These are phyloP conservation scores for Catamblyrhynchus diadema DNA, from an alignment of 2,797 vertebrate species.

Conservation along the genomic window DNA sequence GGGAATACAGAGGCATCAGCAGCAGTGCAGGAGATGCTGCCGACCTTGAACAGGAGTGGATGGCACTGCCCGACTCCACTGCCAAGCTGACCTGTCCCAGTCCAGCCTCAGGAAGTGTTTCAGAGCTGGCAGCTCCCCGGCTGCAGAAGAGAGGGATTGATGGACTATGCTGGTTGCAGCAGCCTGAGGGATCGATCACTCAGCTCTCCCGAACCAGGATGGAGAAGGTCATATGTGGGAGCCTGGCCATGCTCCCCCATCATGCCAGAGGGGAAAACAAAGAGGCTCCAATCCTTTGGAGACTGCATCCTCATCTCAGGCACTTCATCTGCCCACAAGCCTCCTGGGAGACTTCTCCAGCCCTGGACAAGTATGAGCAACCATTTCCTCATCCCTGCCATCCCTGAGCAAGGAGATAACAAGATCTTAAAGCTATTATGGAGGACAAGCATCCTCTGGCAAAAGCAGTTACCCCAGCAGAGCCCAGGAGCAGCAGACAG, in stretches of 20 bases:
- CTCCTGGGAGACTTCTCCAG: background rate
- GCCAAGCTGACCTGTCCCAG: background rate
- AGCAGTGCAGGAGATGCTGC: background rate
- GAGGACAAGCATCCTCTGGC: slow-evolving; percentile 8
- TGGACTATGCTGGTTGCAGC: background rate
- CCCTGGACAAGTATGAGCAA: slow-evolving; percentile 9
- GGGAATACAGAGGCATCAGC: background rate
- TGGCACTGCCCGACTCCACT: accelerated
- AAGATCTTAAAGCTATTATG: background rate
- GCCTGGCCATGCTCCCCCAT: accelerated
- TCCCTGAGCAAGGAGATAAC: background rate
- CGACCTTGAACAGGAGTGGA: background rate
- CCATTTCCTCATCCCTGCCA: slow-evolving; percentile 15
- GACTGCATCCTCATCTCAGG: background rate
- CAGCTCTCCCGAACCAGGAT: accelerated
- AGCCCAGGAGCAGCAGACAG: background rate
- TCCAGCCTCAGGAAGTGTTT: accelerated
- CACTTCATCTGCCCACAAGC: background rate
- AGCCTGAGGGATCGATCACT: accelerated
- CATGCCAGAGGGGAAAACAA: accelerated
- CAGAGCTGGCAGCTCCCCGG: background rate
- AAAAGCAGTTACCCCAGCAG: background rate
- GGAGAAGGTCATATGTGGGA: background rate
- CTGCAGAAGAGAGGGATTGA: background rate
- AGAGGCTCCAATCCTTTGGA: background rate